Evolutionary conservation across 2,797 vertebrate genomes (phyloP).

Genomic region (Argya squamiceps): DNA sequence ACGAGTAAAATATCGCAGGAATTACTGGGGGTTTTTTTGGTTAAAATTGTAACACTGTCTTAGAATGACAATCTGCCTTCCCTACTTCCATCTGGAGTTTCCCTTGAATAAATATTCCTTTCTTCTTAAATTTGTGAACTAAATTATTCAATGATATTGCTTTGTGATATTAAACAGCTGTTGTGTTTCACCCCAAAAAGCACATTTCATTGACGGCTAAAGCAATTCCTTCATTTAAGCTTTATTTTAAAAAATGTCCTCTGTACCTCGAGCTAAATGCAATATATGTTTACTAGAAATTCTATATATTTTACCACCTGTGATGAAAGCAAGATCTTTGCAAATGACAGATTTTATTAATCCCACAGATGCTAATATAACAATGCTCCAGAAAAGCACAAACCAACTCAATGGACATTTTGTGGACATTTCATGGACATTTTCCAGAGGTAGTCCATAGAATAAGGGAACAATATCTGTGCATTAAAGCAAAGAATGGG

Average conservation of each 20-base stretch:
- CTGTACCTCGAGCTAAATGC: neutral
- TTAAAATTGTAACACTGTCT: neutral
- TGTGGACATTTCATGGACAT: neutral
- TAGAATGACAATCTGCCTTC: constrained; percentile 39
- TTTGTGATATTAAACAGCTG: constrained; percentile 58
- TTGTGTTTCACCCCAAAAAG: constrained; percentile 38
- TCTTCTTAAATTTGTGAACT: constrained; percentile 43
- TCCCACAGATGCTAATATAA: neutral
- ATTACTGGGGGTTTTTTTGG: neutral
- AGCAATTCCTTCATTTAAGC: neutral
- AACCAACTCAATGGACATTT: neutral
- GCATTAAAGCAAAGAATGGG: neutral
- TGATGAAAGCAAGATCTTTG: neutral
- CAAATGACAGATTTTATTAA: constrained; percentile 8
- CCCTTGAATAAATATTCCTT: constrained; percentile 27
- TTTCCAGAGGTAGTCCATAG: neutral
- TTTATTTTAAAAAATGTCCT: neutral
- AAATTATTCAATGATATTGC: constrained; percentile 59
- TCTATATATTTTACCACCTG: neutral
- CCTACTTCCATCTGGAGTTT: constrained; percentile 51
- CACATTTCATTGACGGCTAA: neutral
- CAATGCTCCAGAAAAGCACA: neutral
- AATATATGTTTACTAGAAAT: neutral
- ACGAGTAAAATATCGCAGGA: neutral
- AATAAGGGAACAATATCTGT: neutral